A percentile compares a stretch with the other conserved stretches of the same genome.
Conservation (phyloP, 2,113 vertebrate genomes). For the Microcebus griseorufus region DNA sequence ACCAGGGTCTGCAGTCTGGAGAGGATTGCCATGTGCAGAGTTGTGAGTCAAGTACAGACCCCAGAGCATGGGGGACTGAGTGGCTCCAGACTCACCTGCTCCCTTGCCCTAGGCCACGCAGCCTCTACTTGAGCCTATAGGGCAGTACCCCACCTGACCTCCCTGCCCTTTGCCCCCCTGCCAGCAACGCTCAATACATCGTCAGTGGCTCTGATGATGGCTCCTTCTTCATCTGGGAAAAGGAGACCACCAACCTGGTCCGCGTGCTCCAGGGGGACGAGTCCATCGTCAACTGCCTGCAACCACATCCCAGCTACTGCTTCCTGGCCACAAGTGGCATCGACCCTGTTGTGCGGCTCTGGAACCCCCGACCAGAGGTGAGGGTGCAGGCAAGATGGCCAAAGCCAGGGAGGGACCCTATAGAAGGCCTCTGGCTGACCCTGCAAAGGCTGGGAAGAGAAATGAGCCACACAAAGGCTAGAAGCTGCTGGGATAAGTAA, state of each 20-base stretch:
- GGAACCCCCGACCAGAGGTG: constrained; percentile 97
- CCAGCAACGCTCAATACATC: constrained; percentile 97
- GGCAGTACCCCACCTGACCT: constrained; percentile 33
- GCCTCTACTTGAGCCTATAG: neutral
- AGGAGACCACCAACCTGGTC: constrained; percentile 97
- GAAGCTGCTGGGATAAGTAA: neutral
- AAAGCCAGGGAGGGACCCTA: neutral
- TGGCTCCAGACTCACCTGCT: neutral
- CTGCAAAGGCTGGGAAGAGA: neutral
- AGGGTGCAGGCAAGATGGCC: neutral
- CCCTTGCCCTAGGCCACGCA: neutral
- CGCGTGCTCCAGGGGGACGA: constrained; percentile 97
- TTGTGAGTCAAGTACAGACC: neutral
- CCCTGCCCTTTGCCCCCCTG: constrained; percentile 55
- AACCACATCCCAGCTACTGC: constrained; percentile 98
- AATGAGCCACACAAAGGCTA: neutral
- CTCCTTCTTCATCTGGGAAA: constrained; percentile 99
- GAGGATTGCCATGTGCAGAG: neutral
- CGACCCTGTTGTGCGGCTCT: constrained; percentile 96
- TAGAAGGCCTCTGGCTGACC: neutral
- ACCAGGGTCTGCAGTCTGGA: neutral
- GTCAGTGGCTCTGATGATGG: constrained; percentile 98
- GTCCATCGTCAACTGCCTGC: constrained; percentile 98
- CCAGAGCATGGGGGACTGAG: neutral
- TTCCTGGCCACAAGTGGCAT: constrained; percentile 98